Evolutionary conservation across 2,113 vertebrate genomes (phyloP).

Genomic region (Gallinago media): DNA sequence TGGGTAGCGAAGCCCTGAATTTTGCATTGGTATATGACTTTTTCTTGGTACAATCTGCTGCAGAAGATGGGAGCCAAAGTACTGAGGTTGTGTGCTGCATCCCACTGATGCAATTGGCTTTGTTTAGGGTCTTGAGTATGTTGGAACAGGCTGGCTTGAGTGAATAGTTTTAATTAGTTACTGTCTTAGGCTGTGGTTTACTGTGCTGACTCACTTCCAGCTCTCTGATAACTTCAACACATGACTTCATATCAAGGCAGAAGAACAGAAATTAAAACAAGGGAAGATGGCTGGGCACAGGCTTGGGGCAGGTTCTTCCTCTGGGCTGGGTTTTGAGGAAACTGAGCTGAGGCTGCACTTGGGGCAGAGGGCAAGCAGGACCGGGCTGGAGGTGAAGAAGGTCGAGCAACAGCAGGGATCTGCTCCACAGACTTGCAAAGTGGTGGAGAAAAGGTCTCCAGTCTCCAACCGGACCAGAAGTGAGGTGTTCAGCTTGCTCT

Average conservation of each 20-base stretch:
- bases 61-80: background rate
- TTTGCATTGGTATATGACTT: rapidly evolving
- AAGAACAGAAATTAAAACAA: background rate
- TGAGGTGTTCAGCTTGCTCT: rapidly evolving
- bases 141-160: background rate
- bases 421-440: background rate
- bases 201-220: conserved; percentile 61
- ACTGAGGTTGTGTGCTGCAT: background rate
- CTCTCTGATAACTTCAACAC: background rate
- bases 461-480: too few relatives aligned
- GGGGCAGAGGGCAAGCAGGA: rapidly evolving
- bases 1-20: background rate
- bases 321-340: background rate
- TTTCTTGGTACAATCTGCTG: background rate
- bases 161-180: background rate
- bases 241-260: background rate
- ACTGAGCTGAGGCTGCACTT: background rate
- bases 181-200: conserved; percentile 10
- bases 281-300: background rate
- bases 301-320: background rate
- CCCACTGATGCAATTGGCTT: background rate
- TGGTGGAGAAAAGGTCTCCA: rapidly evolving
- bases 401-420: rapidly evolving
- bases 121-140: background rate
- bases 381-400: background rate